A percentile compares a stretch with the other conserved stretches of the same genome.
Conservation (phyloP, 2,888 invertebrate genomes). For the Caenorhabditis japonica region DNA sequence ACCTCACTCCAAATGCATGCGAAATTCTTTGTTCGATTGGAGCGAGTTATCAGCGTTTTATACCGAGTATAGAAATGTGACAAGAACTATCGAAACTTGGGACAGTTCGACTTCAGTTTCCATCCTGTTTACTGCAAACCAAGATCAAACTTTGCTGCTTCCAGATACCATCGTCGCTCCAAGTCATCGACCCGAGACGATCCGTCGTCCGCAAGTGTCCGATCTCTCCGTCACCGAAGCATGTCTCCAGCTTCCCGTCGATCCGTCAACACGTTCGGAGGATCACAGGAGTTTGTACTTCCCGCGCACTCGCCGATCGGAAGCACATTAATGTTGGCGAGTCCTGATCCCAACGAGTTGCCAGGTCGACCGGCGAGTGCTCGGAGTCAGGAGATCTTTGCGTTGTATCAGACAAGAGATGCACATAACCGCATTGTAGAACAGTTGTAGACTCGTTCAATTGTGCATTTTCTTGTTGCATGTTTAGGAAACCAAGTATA, state of each 20-base stretch:
- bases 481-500: conserved; percentile 10
- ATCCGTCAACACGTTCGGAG: conserved; percentile 15
- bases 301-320: conserved; percentile 47
- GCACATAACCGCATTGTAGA: conserved; percentile 58
- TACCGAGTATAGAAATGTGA: too few species aligned
- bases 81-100: too few species aligned
- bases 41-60: too few species aligned
- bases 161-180: conserved; percentile 40
- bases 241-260: conserved; percentile 35
- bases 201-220: conserved; percentile 8
- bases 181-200: conserved; percentile 35
- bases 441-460: conserved; percentile 48
- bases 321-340: conserved; percentile 51
- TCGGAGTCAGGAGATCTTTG: conserved; percentile 50
- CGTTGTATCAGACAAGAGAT: conserved; percentile 62
- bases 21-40: too few species aligned
- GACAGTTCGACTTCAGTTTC: too few species aligned
- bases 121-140: too few species aligned
- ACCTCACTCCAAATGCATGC: too few species aligned
- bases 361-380: conserved; percentile 53
- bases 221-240: conserved; percentile 37
- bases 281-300: conserved; percentile 53
- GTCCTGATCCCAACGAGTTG: conserved; percentile 54
- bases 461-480: conserved; percentile 7
- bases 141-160: too few species aligned